phyloP scores from a whole-genome alignment of 2,888 invertebrate genomes.

The Thyatira batis region DNA sequence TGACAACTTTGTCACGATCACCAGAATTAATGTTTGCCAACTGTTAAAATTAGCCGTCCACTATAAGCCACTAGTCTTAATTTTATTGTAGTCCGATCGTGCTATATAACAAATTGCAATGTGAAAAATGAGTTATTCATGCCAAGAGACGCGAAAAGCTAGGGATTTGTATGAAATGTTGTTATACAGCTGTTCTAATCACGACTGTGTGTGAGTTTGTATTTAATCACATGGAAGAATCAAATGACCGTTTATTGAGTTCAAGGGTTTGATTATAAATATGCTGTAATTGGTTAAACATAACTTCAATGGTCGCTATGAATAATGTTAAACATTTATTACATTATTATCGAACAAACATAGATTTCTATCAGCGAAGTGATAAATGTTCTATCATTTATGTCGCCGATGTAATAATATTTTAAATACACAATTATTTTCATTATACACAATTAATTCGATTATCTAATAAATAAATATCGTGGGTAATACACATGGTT shows the following conservation, averaged over 20 bases:
- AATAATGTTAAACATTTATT: neutral
- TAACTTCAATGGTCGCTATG: neutral
- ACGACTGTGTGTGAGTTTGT: neutral
- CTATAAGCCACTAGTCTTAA: constrained; percentile 23
- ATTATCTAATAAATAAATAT: too few species aligned
- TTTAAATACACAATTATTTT: too few species aligned
- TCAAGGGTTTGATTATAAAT: neutral
- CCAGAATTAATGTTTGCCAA: constrained; percentile 40
- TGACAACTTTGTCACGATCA: constrained; percentile 62
- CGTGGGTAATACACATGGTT: too few species aligned
- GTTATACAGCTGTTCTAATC: neutral
- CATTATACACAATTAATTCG: too few species aligned
- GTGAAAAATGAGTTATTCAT: neutral
- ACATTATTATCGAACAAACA: too few species aligned
- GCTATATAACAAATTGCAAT: constrained; percentile 20
- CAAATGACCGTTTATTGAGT: neutral
- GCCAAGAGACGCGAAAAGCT: neutral
- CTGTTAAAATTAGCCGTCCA: constrained; percentile 23
- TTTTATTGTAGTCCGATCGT: constrained; percentile 25
- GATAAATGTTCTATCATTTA: too few species aligned
- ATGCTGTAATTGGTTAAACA: neutral
- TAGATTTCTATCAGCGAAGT: too few species aligned
- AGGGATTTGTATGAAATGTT: neutral
- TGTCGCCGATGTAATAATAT: too few species aligned
- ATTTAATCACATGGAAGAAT: neutral